A percentile compares a stretch with the other conserved stretches of the same genome.
These are phyloP conservation scores for Euspilapteryx auroguttella DNA, from an alignment of 2,888 invertebrate species.

Conservation along the genomic window DNA sequence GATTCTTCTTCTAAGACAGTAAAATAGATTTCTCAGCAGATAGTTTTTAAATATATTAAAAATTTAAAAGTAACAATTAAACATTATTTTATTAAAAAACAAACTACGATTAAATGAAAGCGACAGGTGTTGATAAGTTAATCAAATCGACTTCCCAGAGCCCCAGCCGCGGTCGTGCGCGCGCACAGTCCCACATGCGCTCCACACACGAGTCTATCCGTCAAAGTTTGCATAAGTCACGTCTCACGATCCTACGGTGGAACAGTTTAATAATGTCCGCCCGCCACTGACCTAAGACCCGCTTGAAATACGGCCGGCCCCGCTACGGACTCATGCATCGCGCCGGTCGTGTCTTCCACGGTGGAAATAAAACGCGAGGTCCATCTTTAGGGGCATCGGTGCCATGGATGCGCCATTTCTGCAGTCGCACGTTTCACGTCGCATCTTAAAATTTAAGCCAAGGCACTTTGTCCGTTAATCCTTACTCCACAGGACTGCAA, in stretches of 20 bases:
- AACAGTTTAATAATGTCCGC: constrained; percentile 61
- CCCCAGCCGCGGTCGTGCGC: neutral
- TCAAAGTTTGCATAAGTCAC: constrained; percentile 61
- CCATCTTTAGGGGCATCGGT: constrained; percentile 59
- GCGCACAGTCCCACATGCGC: constrained; percentile 16
- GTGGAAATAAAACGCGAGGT: constrained; percentile 59
- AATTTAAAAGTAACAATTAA: too few relatives aligned
- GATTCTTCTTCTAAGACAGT: too few relatives aligned
- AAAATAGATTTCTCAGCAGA: too few relatives aligned
- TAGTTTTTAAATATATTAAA: too few relatives aligned
- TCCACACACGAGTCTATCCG: constrained; percentile 52
- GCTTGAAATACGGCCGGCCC: constrained; percentile 55
- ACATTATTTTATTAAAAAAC: too few relatives aligned
- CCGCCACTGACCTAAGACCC: constrained; percentile 31
- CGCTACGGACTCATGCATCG: constrained; percentile 47
- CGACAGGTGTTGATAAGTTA: too few relatives aligned
- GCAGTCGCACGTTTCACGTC: too few relatives aligned
- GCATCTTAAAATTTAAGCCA: too few relatives aligned
- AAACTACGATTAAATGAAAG: too few relatives aligned
- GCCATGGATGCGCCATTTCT: constrained; percentile 53
- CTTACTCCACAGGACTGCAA: too few relatives aligned
- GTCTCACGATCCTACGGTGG: constrained; percentile 44
- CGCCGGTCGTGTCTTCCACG: constrained; percentile 57
- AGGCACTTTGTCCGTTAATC: too few relatives aligned
- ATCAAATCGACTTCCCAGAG: too few relatives aligned